Base-by-base conservation (phyloP, 1,140 invertebrate genomes). In the Littorina saxatilis region DNA sequence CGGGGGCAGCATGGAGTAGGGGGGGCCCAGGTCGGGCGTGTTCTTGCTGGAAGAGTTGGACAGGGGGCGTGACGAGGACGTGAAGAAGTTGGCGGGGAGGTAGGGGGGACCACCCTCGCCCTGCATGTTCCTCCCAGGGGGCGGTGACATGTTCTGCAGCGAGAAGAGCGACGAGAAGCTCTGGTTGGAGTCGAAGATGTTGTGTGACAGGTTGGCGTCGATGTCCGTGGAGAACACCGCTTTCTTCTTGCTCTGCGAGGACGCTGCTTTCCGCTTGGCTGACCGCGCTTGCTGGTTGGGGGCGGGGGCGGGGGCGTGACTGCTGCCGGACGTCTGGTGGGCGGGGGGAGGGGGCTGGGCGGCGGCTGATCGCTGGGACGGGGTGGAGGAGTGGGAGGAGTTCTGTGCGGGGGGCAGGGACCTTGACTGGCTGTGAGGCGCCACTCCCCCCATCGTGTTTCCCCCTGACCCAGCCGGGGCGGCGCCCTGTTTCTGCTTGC, bases 1-100 rank as follows among this genome's bases (percentile, higher is more conserved):
- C 40, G 90, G 88, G n/a, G 87, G 87, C 68, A 93, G 90, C 29
- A 92, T 82, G n/a, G 90, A 82, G 84, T 92, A 91, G 35, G 91
- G 80, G 11, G 87, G 80, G 72, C 89, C 80, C 27, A 91, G 82
- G 32, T 91, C 88, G 9, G 85, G 87, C 0, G 84, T 61, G 82
- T 89, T 91, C 81, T 92, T 91, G 20, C 86, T 75, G 29, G 84
- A 86, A 1, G 90, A 82, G 79, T 90, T 89, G 39, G 88, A 82
- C 15, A 88, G 81, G 9, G 87, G 87, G 39, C 90, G 79, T 20
- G 88, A 55, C 35, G 88, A 75, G 5, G 86, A 79, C 20, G 87
- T 82, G 79, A 92, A 90, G 58, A 92, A 86, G 82, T 90, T 90
- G 1, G 88, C 84, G 13, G 89, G 84, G 17, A 92, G 81, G 70